phyloP scores from a whole-genome alignment of 2,797 vertebrate species.

The Podarcis siculus region DNA sequence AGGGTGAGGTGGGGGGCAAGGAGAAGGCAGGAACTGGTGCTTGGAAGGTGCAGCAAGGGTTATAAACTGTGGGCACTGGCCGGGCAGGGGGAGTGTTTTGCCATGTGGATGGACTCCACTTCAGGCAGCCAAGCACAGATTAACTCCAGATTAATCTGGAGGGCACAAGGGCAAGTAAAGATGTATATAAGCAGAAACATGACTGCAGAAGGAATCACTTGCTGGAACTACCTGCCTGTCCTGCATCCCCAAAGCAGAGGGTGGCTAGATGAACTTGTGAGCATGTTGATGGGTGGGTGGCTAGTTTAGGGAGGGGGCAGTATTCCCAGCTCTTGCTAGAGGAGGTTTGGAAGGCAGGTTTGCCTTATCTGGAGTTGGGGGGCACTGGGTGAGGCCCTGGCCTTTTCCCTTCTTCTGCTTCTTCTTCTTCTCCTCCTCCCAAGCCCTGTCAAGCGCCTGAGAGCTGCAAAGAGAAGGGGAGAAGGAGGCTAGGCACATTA shows the following conservation, averaged over 20 bases:
- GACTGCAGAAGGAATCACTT: not conserved
- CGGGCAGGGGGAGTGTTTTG: not conserved
- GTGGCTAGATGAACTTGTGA: not conserved
- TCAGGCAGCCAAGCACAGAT: not conserved
- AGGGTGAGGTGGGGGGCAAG: not conserved
- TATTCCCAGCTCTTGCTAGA: not conserved
- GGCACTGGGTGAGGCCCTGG: not conserved
- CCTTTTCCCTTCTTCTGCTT: not conserved
- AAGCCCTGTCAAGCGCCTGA: not conserved
- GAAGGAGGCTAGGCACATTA: conserved; percentile 58
- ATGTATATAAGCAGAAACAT: not conserved
- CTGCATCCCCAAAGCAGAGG: not conserved
- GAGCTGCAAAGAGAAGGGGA: not conserved
- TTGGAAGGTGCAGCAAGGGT: not conserved
- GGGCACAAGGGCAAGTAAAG: not conserved
- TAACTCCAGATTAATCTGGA: not conserved
- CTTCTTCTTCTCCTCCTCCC: not conserved
- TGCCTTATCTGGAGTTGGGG: too few species aligned
- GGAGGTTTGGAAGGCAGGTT: not conserved
- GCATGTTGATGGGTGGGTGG: not conserved
- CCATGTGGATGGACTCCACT: not conserved
- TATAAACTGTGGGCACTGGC: not conserved
- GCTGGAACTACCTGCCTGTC: not conserved
- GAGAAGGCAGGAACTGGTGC: not conserved
- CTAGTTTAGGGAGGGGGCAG: not conserved